These are phyloP conservation scores for Lagodon rhomboides DNA, from an alignment of 2,797 vertebrate species.

Conservation along the genomic window DNA sequence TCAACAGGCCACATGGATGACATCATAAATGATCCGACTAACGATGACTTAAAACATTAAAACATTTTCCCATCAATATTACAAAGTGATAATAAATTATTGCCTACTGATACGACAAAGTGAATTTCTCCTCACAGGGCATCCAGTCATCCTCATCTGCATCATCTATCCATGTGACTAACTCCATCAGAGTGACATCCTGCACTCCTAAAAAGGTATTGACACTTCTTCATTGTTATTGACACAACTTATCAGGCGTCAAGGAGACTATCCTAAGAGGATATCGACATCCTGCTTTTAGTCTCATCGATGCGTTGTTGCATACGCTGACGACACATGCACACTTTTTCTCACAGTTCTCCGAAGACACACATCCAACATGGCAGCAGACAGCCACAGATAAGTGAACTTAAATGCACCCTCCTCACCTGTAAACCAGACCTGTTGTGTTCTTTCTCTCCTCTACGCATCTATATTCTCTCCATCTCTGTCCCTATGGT, in stretches of 20 bases:
- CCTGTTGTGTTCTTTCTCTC: slow-evolving; percentile 41
- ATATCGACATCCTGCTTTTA: slow-evolving; percentile 85
- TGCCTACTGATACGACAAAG: not conserved
- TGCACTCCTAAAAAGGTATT: slow-evolving; percentile 81
- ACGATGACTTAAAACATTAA: slow-evolving; percentile 27
- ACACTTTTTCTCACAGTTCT: slow-evolving; percentile 25
- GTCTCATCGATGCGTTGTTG: slow-evolving; percentile 77
- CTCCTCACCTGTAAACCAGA: slow-evolving; percentile 60
- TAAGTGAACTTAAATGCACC: slow-evolving; percentile 55
- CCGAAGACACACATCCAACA: slow-evolving; percentile 17
- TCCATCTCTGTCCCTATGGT: slow-evolving; percentile 68
- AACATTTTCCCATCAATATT: slow-evolving; percentile 13
- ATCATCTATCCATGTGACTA: slow-evolving; percentile 63
- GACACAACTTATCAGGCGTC: slow-evolving; percentile 87
- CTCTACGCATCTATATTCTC: slow-evolving; percentile 56
- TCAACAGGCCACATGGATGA: slow-evolving; percentile 39
- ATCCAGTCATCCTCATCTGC: slow-evolving; percentile 60
- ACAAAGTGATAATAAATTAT: not conserved
- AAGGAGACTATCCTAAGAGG: slow-evolving; percentile 81
- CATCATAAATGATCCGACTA: slow-evolving; percentile 32
- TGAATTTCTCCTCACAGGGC: slow-evolving; percentile 27
- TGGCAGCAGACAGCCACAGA: slow-evolving; percentile 35
- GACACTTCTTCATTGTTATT: slow-evolving; percentile 87
- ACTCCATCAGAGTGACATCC: slow-evolving; percentile 69
- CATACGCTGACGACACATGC: slow-evolving; percentile 60